Conservation (phyloP, 2,888 invertebrate genomes). For the Hydropsyche betteni region DNA sequence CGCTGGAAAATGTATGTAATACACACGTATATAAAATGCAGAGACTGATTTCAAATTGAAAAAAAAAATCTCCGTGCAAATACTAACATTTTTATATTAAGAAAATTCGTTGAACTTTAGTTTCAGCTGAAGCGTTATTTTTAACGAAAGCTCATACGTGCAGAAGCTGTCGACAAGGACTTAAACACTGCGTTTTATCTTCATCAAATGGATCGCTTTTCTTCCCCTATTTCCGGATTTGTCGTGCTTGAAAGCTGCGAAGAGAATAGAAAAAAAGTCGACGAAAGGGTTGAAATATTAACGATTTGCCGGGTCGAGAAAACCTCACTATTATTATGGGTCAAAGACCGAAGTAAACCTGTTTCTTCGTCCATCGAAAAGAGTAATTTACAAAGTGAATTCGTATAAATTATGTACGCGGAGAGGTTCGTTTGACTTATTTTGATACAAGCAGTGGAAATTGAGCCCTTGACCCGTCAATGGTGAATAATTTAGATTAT, state of each 20-base stretch:
- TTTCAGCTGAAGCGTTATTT: too few relatives aligned
- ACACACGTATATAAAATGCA: too few relatives aligned
- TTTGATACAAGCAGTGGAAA: background rate
- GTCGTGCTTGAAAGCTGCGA: conserved; percentile 12
- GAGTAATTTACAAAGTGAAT: background rate
- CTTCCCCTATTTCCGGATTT: conserved; percentile 19
- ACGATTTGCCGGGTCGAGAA: background rate
- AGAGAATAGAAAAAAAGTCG: background rate
- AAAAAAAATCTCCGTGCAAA: too few relatives aligned
- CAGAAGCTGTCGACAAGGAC: background rate
- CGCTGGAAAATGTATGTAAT: too few relatives aligned
- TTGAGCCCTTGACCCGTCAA: conserved; percentile 11
- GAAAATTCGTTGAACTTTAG: too few relatives aligned
- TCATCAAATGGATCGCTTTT: conserved; percentile 23
- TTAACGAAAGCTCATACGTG: too few relatives aligned
- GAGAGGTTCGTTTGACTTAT: background rate
- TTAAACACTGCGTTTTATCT: conserved; percentile 20
- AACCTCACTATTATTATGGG: background rate
- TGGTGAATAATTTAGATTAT: conserved; percentile 12
- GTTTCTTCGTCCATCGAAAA: background rate
- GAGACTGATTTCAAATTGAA: too few relatives aligned
- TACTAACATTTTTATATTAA: too few relatives aligned
- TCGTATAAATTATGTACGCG: background rate
- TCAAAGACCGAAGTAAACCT: background rate
- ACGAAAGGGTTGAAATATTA: conserved; percentile 24